A percentile compares a stretch with the other conserved stretches of the same genome.
Conservation (phyloP, 2,888 invertebrate genomes). For the Xylocampa areola region DNA sequence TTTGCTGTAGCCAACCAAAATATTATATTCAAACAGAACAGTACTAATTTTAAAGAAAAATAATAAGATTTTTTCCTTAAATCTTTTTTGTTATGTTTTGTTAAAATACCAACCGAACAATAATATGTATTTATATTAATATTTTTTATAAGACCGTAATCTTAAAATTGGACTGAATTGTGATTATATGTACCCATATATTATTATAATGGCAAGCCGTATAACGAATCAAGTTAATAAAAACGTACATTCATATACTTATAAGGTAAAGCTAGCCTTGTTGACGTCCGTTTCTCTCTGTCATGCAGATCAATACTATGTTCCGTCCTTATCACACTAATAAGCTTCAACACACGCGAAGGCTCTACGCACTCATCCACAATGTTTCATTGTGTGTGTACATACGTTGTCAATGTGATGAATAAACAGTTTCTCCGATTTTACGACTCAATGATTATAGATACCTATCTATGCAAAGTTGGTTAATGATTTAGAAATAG, state of each 20-base stretch:
- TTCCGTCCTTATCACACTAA: constrained; percentile 83
- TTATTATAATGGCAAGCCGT: constrained; percentile 85
- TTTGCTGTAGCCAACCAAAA: too few species aligned
- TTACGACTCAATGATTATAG: constrained; percentile 87
- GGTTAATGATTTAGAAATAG: constrained; percentile 74
- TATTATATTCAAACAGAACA: too few species aligned
- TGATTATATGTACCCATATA: constrained; percentile 81
- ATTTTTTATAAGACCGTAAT: constrained; percentile 62
- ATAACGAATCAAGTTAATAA: constrained; percentile 88
- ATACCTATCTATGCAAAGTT: constrained; percentile 86
- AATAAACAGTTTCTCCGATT: constrained; percentile 89
- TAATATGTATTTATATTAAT: constrained; percentile 54
- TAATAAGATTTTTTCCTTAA: constrained; percentile 29
- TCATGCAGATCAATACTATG: constrained; percentile 70
- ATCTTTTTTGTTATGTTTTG: constrained; percentile 36
- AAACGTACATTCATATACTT: constrained; percentile 87
- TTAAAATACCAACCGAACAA: constrained; percentile 34
- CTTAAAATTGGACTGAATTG: constrained; percentile 74
- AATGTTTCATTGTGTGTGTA: constrained; percentile 64
- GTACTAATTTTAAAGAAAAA: too few species aligned
- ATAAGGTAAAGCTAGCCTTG: constrained; percentile 88
- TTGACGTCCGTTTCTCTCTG: constrained; percentile 79
- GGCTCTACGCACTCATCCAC: constrained; percentile 64
- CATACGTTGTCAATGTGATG: constrained; percentile 82
- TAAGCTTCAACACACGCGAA: constrained; percentile 77